Conservation (phyloP, 2,888 invertebrate genomes). For the Muschampia plurimacula region DNA sequence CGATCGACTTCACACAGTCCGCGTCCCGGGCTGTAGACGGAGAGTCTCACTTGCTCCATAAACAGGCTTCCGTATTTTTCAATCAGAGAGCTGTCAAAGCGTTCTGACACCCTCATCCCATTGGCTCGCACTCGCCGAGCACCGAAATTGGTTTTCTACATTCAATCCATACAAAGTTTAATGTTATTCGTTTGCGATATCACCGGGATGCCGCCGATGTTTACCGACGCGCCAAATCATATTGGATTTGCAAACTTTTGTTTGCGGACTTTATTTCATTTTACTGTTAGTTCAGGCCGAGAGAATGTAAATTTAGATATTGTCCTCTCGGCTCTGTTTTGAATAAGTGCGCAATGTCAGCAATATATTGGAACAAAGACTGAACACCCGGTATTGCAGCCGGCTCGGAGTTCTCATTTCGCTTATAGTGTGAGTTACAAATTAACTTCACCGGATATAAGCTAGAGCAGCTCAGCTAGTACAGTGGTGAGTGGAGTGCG, state of each 20-base stretch:
- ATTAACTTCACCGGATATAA: constrained; percentile 75
- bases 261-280: constrained; percentile 86
- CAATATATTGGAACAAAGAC: constrained; percentile 19
- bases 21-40: constrained; percentile 46
- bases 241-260: constrained; percentile 86
- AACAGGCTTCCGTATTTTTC: constrained; percentile 87
- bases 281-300: constrained; percentile 82
- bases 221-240: constrained; percentile 85
- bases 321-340: constrained; percentile 65
- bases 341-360: constrained; percentile 55
- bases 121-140: constrained; percentile 85
- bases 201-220: constrained; percentile 85
- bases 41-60: constrained; percentile 80
- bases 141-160: constrained; percentile 87
- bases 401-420: constrained; percentile 26
- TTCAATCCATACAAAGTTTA: constrained; percentile 87
- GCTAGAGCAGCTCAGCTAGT: constrained; percentile 55
- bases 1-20: constrained; percentile 38
- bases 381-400: constrained; percentile 17
- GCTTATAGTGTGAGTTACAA: constrained; percentile 66
- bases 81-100: constrained; percentile 88
- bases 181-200: constrained; percentile 86
- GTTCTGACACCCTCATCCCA: constrained; percentile 87
- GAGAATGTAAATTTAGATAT: constrained; percentile 81
- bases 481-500: constrained; percentile 64